Evolutionary conservation across 2,113 vertebrate genomes (phyloP), one percentile per base, ranked within the genome.

Genomic region (Gila orcuttii): DNA sequence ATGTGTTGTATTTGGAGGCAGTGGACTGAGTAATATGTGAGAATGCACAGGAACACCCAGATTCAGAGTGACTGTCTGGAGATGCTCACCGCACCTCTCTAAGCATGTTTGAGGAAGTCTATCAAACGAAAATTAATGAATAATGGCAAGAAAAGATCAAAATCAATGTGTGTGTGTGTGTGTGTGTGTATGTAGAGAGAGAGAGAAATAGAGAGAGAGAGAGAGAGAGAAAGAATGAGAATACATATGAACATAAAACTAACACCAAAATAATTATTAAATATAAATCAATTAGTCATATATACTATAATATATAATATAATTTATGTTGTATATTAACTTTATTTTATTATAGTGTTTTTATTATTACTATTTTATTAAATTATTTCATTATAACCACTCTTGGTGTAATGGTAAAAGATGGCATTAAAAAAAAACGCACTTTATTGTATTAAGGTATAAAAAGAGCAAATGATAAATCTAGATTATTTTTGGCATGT

Each of bases 1-100:
- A 85, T 45, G 79, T 57, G 42, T 82, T 90, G 88, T 82, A 87
- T 87, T 78, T 71, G 83, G 73, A 84, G 28, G 19, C n/a, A 33
- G 31, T 42, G 19, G 62, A 50, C 31, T 33, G 76, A 50, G 71
- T 83, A 68, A 83, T 55, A 52, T 77, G 83, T 62, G 66, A 59
- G 21, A 85, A 87, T 80, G 69, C 64, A 75, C 64, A 78, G 87
- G 79, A 78, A 68, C 25, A 55, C 25, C 47, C 59, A 33, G 13
- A 83, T 85, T 87, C 64, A 52, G n/a, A 47, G 28, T 52, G 77
- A 25, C 42, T 50, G 21, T 3, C 11, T 75, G 42, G 36, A 21
- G 73, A 75, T 55, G 39, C 5, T 79, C 75, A 50, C 74, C 17
- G 12, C 79, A 64, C 25, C 60, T 81, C 57, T 80, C 39, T 21